Percentiles rank a stretch among this genome's conserved stretches.
phyloP scores from a whole-genome alignment of 2,797 vertebrate genomes.

The Fistularia commersonii region DNA sequence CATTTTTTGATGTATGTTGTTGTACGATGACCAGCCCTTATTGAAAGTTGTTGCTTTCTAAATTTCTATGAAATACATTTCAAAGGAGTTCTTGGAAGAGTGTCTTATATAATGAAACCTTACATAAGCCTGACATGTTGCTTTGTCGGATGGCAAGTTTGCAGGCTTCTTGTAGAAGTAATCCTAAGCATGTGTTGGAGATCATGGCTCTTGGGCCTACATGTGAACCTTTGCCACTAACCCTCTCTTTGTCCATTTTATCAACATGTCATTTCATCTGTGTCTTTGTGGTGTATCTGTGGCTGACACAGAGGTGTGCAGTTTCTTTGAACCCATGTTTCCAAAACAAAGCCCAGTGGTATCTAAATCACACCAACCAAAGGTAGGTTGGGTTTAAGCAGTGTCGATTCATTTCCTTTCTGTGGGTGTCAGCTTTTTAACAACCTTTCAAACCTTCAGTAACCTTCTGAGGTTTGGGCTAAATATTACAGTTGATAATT shows the following conservation, averaged over 20 bases:
- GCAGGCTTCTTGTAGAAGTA: no score
- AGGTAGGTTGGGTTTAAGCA: slow-evolving; percentile 2
- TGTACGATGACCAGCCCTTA: no score
- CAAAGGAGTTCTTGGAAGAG: no score
- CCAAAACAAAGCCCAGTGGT: slow-evolving; percentile 41
- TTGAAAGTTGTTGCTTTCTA: no score
- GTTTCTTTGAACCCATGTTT: slow-evolving; percentile 45
- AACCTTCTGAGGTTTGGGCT: slow-evolving; percentile 45
- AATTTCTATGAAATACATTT: no score
- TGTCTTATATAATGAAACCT: no score
- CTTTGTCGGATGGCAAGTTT: no score
- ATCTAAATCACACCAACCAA: slow-evolving; percentile 14
- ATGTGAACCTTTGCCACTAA: no score
- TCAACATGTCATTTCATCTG: slow-evolving; percentile 12
- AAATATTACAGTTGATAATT: slow-evolving; percentile 39
- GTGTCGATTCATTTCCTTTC: slow-evolving; percentile 14
- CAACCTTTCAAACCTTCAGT: slow-evolving; percentile 39
- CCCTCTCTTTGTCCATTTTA: not conserved
- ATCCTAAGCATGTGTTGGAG: no score
- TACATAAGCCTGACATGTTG: no score
- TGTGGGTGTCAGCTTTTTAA: slow-evolving; percentile 19
- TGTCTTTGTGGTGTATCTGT: slow-evolving; percentile 5
- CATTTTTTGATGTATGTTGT: no score
- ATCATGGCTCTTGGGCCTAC: no score
- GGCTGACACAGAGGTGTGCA: slow-evolving; percentile 17